phyloP scores from a whole-genome alignment of 2,113 vertebrate species.

The Oreochromis aureus region DNA sequence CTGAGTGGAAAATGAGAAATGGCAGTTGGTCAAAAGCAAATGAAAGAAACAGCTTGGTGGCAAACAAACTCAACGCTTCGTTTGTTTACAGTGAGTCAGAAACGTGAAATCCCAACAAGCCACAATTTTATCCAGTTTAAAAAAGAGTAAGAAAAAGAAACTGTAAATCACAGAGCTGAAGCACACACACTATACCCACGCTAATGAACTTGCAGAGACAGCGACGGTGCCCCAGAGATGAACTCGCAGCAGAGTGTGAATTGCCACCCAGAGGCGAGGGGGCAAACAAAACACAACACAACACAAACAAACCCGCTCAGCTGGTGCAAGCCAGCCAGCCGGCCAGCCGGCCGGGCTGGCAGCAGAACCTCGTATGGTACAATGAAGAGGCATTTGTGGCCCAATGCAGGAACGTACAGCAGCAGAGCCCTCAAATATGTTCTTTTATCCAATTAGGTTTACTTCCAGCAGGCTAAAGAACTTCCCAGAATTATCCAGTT shows the following conservation, averaged over 20 bases:
- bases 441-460: not conserved
- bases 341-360: not conserved
- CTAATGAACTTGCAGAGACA: constrained; percentile 69
- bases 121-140: not conserved
- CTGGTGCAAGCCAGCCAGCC: not conserved
- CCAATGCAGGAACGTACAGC: not conserved
- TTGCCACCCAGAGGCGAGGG: constrained; percentile 65
- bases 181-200: not conserved
- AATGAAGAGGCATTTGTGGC: not conserved
- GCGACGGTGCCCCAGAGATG: constrained; percentile 60
- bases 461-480: not conserved
- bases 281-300: constrained; percentile 66
- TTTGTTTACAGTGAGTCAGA: not conserved
- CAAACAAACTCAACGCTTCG: not conserved
- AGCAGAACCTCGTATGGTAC: not conserved
- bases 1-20: not conserved
- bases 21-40: not conserved
- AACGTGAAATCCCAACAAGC: not conserved
- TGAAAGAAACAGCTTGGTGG: not conserved
- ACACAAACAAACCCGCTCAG: constrained; percentile 52
- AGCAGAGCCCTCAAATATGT: not conserved
- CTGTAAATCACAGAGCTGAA: not conserved
- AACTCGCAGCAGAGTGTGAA: constrained; percentile 69
- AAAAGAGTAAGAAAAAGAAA: not conserved
- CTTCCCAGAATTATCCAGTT: not conserved